Conservation (phyloP, 92 coral and sea anemone genomes). For the Phenganax subtilis region DNA sequence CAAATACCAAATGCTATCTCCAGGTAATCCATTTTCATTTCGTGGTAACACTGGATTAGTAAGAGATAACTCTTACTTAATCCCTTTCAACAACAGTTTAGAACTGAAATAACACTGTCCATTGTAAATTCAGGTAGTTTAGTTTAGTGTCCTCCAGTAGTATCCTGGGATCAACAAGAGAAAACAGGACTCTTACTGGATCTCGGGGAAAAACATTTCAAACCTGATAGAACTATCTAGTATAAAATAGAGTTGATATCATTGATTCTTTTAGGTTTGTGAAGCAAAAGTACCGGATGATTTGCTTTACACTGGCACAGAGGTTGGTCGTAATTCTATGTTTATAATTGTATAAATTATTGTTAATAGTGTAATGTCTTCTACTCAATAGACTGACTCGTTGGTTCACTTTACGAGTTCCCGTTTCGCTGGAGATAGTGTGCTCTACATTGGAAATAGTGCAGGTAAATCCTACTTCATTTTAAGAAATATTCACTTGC, state of each 20-base stretch:
- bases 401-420: conserved; percentile 68
- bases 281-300: conserved; percentile 92
- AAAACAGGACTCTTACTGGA: no score
- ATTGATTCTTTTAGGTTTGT: conserved; percentile 58
- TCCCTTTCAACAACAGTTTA: no score
- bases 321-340: conserved; percentile 29
- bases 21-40: not conserved
- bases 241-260: not conserved
- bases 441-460: conserved; percentile 79
- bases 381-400: conserved; percentile 10
- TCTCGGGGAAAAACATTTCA: no score
- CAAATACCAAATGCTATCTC: no score
- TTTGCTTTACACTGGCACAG: conserved; percentile 49
- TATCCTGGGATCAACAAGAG: no score
- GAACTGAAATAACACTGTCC: no score
- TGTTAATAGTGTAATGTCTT: not conserved
- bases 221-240: no score
- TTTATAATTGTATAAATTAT: not conserved
- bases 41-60: no score
- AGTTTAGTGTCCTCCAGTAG: no score
- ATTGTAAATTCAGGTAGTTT: no score
- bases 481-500: not conserved
- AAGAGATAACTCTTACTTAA: no score
- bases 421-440: conserved; percentile 81
- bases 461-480: conserved; percentile 50